Conservation (phyloP, 2,797 vertebrate genomes). For the Sorex maritimensis region DNA sequence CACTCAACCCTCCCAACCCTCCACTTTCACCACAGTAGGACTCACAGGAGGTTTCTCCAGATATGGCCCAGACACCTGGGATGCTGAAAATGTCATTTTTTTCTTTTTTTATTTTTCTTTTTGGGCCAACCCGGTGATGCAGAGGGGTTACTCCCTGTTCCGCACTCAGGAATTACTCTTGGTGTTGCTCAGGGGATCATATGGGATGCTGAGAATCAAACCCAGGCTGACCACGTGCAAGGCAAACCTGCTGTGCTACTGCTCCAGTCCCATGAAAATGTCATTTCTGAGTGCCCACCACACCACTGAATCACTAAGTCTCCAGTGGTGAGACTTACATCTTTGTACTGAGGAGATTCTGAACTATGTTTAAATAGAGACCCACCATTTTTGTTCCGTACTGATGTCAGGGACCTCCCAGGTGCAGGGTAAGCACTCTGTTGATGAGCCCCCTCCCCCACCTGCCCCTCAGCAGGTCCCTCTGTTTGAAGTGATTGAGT, state of each 20-base stretch:
- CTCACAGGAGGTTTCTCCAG: neutral
- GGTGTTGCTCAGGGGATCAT: too few species aligned
- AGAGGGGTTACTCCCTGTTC: too few species aligned
- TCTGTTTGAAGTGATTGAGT: neutral
- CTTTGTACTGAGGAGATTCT: neutral
- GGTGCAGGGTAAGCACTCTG: too few species aligned
- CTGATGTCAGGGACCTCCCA: too few species aligned
- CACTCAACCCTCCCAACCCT: neutral
- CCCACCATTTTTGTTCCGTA: neutral
- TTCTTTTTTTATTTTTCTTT: too few species aligned
- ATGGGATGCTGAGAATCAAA: too few species aligned
- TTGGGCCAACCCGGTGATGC: too few species aligned
- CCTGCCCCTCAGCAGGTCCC: too few species aligned
- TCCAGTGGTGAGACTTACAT: neutral
- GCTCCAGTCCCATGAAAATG: neutral
- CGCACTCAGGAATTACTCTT: too few species aligned
- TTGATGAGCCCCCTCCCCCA: too few species aligned
- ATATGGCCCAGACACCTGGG: neutral
- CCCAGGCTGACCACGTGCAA: too few species aligned
- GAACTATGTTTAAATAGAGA: conserved; percentile 17
- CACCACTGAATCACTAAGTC: neutral
- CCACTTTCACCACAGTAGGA: neutral
- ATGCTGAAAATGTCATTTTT: neutral
- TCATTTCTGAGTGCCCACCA: neutral
- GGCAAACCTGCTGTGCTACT: too few species aligned